Evolutionary conservation across 2,113 vertebrate genomes (phyloP).

Genomic region (Cynocephalus volans): DNA sequence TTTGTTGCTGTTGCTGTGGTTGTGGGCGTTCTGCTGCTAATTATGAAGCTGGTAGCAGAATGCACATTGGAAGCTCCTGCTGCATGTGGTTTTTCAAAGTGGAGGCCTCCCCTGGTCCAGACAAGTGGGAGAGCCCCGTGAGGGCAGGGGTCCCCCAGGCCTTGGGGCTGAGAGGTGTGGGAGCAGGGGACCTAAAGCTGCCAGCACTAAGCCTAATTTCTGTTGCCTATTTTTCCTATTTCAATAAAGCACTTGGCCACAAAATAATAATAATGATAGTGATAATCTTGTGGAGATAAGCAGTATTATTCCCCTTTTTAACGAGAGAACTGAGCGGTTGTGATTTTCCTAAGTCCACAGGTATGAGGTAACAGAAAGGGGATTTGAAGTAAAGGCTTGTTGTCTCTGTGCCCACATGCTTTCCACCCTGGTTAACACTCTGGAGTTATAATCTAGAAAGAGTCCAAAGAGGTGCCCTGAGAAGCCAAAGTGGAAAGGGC

Average conservation of each 20-base stretch:
- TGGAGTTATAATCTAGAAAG: background rate
- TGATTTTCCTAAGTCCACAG: background rate
- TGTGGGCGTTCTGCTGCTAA: constrained; percentile 86
- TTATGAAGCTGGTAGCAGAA: constrained; percentile 68
- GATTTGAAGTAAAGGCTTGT: background rate
- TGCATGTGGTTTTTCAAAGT: background rate
- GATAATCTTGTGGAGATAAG: background rate
- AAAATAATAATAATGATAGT: background rate
- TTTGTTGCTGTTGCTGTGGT: constrained; percentile 77
- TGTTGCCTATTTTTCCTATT: constrained; percentile 87
- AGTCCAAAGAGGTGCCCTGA: background rate
- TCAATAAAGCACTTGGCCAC: constrained; percentile 90
- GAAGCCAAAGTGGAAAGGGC: background rate
- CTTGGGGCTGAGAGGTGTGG: constrained; percentile 7
- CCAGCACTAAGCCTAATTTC: constrained; percentile 78
- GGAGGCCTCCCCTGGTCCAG: constrained; percentile 38
- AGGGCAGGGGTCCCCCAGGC: background rate
- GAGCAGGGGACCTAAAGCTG: constrained; percentile 41
- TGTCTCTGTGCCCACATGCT: background rate
- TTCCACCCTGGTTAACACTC: background rate
- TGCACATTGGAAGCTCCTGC: background rate
- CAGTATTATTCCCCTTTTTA: background rate
- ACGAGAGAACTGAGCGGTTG: background rate
- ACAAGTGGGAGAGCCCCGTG: background rate
- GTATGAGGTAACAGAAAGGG: background rate